Conservation (phyloP, 2,113 vertebrate genomes). For the Pithys albifrons region DNA sequence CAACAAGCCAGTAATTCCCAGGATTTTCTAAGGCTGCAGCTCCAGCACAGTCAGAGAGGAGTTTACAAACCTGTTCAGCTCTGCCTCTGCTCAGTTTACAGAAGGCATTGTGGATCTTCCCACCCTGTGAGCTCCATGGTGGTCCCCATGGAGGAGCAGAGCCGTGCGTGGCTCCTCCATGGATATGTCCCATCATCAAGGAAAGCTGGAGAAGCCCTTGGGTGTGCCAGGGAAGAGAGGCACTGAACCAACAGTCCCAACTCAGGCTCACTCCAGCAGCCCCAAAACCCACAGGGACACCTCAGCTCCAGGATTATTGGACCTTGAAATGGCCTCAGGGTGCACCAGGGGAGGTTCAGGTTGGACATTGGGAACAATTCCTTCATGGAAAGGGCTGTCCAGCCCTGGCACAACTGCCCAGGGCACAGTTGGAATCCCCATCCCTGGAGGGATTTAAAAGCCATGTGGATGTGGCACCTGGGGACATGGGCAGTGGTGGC, state of each 20-base stretch:
- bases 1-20: fast-evolving
- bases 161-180: fast-evolving
- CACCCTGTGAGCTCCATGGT: fast-evolving
- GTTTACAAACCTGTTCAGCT: neutral
- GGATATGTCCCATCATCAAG: fast-evolving
- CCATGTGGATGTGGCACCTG: neutral
- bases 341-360: neutral
- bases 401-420: neutral
- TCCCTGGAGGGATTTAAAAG: neutral
- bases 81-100: neutral
- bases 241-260: neutral
- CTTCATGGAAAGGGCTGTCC: neutral
- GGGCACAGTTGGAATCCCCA: neutral
- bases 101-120: neutral
- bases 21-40: neutral
- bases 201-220: neutral
- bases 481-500: neutral
- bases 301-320: fast-evolving
- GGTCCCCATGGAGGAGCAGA: neutral
- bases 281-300: neutral
- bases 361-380: neutral
- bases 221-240: neutral
- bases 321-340: neutral
- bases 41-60: neutral
- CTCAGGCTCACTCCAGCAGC: neutral